Conservation (phyloP, 2,888 invertebrate genomes). For the Orthonychiurus folsomi region DNA sequence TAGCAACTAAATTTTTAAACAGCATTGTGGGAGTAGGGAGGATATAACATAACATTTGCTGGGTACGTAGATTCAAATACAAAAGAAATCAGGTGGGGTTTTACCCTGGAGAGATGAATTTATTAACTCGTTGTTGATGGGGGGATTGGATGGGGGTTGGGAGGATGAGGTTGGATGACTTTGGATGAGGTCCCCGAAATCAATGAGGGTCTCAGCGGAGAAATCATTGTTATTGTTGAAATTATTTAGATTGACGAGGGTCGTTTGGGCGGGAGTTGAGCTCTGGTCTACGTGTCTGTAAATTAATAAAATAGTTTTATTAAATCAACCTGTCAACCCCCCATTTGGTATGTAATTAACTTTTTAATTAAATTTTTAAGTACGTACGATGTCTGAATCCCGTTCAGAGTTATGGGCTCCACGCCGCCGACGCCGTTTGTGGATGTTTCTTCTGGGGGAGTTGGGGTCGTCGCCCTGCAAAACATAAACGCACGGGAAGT, state of each 20-base stretch:
- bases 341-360: background rate
- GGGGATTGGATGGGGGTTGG: background rate
- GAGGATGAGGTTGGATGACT: conserved; percentile 7
- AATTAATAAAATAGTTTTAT: background rate
- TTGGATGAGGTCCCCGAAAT: conserved; percentile 11
- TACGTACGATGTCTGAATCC: background rate
- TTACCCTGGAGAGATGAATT: conserved; percentile 12
- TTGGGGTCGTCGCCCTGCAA: conserved; percentile 10
- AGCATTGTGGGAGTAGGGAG: background rate
- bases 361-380: background rate
- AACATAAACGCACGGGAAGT: no score
- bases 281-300: conserved; percentile 5
- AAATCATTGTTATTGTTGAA: conserved; percentile 11
- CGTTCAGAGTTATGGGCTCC: background rate
- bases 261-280: conserved; percentile 5
- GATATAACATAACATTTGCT: background rate
- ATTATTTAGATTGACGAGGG: background rate
- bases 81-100: background rate
- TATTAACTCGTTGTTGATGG: background rate
- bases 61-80: background rate
- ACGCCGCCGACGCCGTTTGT: background rate
- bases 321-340: background rate
- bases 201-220: conserved; percentile 9
- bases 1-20: background rate
- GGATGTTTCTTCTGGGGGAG: background rate